Evolutionary conservation across 2,888 invertebrate genomes (phyloP).

Genomic region (Athalia circularis): DNA sequence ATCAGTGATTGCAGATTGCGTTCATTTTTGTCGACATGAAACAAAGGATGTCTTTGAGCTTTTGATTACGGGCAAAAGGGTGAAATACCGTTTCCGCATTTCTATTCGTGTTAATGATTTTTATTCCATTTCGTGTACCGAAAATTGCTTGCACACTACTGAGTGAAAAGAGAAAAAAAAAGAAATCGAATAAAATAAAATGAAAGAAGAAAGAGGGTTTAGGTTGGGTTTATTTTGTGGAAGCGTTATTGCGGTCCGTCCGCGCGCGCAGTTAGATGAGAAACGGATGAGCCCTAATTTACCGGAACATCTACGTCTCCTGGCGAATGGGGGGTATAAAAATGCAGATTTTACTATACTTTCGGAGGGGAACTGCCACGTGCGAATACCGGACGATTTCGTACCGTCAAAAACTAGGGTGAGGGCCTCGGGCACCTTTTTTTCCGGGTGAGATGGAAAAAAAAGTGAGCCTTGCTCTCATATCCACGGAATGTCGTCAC

Average conservation of each 20-base stretch:
- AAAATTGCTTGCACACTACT: no score
- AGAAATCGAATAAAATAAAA: background rate
- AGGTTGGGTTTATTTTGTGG: slow-evolving; percentile 21
- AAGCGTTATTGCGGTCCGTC: slow-evolving; percentile 2
- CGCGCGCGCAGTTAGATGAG: slow-evolving; percentile 3
- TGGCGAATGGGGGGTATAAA: slow-evolving; percentile 17
- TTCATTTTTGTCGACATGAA: background rate
- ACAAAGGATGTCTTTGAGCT: background rate
- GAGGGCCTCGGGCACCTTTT: background rate
- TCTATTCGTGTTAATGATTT: no score
- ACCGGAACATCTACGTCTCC: slow-evolving; percentile 25
- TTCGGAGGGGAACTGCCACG: slow-evolving; percentile 5
- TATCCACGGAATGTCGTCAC: slow-evolving; percentile 12
- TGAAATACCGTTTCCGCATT: background rate
- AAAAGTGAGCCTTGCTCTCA: background rate
- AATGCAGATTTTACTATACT: slow-evolving; percentile 38
- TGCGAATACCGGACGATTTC: slow-evolving; percentile 37
- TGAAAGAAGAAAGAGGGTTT: background rate
- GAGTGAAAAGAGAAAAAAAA: background rate
- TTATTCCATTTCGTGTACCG: no score
- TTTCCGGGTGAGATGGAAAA: background rate
- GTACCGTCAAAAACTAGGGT: slow-evolving; percentile 37
- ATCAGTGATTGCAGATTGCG: no score
- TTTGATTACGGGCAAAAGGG: background rate
- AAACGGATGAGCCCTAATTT: slow-evolving; percentile 42